Percentiles rank a stretch among this genome's conserved stretches.
Conservation (phyloP, 1,140 invertebrate genomes). For the Probaryconus sp. region DNA sequence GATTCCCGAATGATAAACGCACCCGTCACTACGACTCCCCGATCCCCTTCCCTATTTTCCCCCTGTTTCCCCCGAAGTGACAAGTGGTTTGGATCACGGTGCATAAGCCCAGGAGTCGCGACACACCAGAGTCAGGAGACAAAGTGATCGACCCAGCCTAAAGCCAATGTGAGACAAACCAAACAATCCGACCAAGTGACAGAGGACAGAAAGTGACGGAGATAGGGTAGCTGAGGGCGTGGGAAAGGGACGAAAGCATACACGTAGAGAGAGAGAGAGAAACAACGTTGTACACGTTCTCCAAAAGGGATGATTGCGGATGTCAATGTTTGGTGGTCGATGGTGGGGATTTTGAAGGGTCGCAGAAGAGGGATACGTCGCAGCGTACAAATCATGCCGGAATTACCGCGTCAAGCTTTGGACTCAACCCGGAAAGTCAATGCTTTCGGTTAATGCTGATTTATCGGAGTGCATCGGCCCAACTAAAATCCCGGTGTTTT, state of each 20-base stretch:
- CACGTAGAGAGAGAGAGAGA: conserved; percentile 2
- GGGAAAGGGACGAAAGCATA: conserved; percentile 11
- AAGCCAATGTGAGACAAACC: no score
- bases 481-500: conserved; percentile 49
- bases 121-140: conserved; percentile 25
- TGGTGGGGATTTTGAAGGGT: conserved; percentile 61
- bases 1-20: conserved; percentile 77
- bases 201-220: conserved; percentile 22
- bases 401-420: conserved; percentile 74
- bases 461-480: conserved; percentile 70
- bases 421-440: conserved; percentile 76
- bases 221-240: no score
- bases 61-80: conserved; percentile 77
- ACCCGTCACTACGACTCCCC: conserved; percentile 81
- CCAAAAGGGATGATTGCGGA: conserved; percentile 60
- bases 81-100: conserved; percentile 78
- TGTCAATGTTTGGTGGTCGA: conserved; percentile 54
- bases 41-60: conserved; percentile 78
- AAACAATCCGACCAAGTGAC: conserved; percentile 4
- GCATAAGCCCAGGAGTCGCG: conserved; percentile 65
- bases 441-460: conserved; percentile 76
- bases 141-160: no score
- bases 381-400: conserved; percentile 77
- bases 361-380: conserved; percentile 42
- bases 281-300: conserved; percentile 30